phyloP scores from a whole-genome alignment of 2,888 invertebrate species.

The Drosophila falleni region DNA sequence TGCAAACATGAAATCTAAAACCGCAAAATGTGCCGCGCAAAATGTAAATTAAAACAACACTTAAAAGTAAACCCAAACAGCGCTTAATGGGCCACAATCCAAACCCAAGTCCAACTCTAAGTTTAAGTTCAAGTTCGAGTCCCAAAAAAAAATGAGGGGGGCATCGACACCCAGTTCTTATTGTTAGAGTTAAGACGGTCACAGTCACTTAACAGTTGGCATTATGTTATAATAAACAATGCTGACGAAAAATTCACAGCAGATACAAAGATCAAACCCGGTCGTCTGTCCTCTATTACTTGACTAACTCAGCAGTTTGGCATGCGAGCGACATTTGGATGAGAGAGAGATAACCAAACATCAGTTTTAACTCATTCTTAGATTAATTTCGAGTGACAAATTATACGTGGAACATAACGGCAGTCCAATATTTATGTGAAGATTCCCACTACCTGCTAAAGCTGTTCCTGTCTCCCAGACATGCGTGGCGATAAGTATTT shows the following conservation, averaged over 20 bases:
- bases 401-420: conserved; percentile 75
- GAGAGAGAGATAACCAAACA: conserved; percentile 53
- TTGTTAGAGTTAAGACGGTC: conserved; percentile 59
- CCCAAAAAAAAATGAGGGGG: conserved; percentile 45
- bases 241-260: conserved; percentile 40
- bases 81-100: conserved; percentile 52
- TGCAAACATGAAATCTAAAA: conserved; percentile 68
- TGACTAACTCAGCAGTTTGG: conserved; percentile 27
- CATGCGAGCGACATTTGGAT: conserved; percentile 53
- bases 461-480: conserved; percentile 40
- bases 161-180: conserved; percentile 61
- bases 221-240: conserved; percentile 71
- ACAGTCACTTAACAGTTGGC: conserved; percentile 75
- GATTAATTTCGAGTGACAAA: conserved; percentile 78
- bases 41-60: conserved; percentile 74
- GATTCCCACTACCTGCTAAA: conserved; percentile 57
- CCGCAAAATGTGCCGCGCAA: conserved; percentile 63
- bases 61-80: conserved; percentile 67
- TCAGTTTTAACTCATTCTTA: conserved; percentile 44
- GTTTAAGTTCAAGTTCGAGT: conserved; percentile 35
- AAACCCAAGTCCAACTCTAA: neutral
- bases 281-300: conserved; percentile 13
- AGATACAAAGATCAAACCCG: conserved; percentile 41
- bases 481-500: conserved; percentile 54
- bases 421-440: conserved; percentile 74